Percentiles rank a stretch among this genome's conserved stretches.
Evolutionary conservation across 2,888 invertebrate genomes (phyloP).

Genomic region (Macaria liturata): DNA sequence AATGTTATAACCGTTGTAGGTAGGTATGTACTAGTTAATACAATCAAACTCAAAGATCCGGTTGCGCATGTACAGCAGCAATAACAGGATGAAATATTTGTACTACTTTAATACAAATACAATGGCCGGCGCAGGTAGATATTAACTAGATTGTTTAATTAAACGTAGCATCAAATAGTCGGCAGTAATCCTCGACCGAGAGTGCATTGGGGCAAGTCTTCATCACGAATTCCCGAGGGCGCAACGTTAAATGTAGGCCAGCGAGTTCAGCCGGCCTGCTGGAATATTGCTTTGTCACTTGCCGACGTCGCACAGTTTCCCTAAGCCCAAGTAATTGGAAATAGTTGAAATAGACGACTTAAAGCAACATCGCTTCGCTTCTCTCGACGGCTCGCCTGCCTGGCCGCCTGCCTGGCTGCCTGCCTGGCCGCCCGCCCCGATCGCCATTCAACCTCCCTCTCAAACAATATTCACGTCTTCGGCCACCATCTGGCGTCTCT

Average conservation of each 20-base stretch:
- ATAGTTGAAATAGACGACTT: constrained; percentile 80
- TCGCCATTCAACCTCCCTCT: constrained; percentile 21
- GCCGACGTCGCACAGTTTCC: constrained; percentile 74
- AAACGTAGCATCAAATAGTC: constrained; percentile 46
- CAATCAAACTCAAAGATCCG: too few relatives aligned
- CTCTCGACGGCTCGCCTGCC: constrained; percentile 18
- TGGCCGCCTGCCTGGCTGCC: not conserved
- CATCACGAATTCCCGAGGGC: constrained; percentile 78
- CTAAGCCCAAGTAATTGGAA: constrained; percentile 83
- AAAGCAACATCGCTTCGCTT: constrained; percentile 57
- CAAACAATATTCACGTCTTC: constrained; percentile 32
- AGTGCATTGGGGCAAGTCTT: constrained; percentile 69
- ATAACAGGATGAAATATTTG: too few relatives aligned
- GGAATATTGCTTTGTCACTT: constrained; percentile 83
- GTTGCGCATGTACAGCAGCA: too few relatives aligned
- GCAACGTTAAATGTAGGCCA: constrained; percentile 79
- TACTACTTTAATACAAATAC: too few relatives aligned
- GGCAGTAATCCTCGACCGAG: constrained; percentile 67
- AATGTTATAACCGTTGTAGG: too few relatives aligned
- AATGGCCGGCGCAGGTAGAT: constrained; percentile 3
- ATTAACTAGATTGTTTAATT: constrained; percentile 19
- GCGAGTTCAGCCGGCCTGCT: constrained; percentile 68
- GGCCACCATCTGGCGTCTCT: constrained; percentile 29
- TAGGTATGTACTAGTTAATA: too few relatives aligned
- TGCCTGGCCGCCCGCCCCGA: not conserved